Percentiles rank a stretch among this genome's conserved stretches.
Conservation (phyloP, 2,113 vertebrate genomes). For the Coturnix japonica region DNA sequence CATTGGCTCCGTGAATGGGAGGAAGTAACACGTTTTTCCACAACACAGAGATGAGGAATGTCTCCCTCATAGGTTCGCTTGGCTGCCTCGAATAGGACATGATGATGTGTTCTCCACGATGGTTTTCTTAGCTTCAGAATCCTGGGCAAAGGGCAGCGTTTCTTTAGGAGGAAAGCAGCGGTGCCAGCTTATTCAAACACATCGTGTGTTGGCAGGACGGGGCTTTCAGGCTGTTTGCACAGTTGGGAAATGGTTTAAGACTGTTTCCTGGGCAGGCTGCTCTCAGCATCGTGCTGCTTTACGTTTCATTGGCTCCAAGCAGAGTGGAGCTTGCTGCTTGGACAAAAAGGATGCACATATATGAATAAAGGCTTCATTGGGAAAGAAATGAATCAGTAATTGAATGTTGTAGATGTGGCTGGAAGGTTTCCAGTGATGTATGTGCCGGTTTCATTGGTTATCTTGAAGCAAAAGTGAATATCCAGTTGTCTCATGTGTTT, state of each 20-base stretch:
- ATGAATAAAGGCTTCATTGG: neutral
- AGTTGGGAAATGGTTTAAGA: conserved; percentile 16
- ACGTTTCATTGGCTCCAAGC: fast-evolving
- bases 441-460: neutral
- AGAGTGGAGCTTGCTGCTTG: neutral
- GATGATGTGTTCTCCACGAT: neutral
- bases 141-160: neutral
- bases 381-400: neutral
- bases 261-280: neutral
- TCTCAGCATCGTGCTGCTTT: neutral
- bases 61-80: neutral
- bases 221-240: neutral
- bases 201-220: fast-evolving
- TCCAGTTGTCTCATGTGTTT: neutral
- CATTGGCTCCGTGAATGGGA: neutral
- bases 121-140: neutral
- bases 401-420: neutral
- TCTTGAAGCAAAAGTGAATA: neutral
- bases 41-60: fast-evolving
- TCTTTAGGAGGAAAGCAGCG: neutral
- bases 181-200: conserved; percentile 1
- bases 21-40: neutral
- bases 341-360: neutral
- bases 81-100: neutral
- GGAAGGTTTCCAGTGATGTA: neutral